Conservation (phyloP, 2,113 vertebrate species). For the Triplophysa dalaica region DNA sequence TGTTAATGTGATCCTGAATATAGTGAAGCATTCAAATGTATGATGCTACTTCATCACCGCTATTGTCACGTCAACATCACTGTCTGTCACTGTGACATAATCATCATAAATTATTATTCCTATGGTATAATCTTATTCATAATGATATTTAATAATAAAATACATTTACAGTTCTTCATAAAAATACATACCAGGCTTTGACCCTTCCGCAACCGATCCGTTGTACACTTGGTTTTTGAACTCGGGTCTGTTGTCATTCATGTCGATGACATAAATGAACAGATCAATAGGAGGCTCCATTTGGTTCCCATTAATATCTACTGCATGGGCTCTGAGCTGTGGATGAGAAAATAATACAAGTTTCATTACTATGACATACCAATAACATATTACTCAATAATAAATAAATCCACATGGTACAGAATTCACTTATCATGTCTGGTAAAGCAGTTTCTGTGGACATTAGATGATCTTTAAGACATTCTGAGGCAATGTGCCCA, state of each 20-base stretch:
- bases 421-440: constrained; percentile 1
- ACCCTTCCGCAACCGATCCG: constrained; percentile 93
- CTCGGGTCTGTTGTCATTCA: constrained; percentile 98
- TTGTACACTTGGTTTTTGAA: constrained; percentile 96
- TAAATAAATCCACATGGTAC: neutral
- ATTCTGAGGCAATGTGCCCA: constrained; percentile 12
- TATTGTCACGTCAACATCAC: neutral
- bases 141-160: too few relatives aligned
- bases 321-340: constrained; percentile 93
- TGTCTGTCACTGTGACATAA: neutral
- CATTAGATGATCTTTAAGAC: constrained; percentile 18
- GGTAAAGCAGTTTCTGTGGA: neutral
- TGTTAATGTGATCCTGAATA: too few relatives aligned
- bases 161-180: too few relatives aligned
- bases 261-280: constrained; percentile 98
- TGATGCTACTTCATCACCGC: neutral
- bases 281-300: constrained; percentile 98
- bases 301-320: constrained; percentile 98
- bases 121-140: too few relatives aligned
- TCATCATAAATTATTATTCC: neutral
- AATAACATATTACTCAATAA: neutral
- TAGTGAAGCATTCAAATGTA: too few relatives aligned
- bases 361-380: neutral
- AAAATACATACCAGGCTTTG: constrained; percentile 87
- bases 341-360: neutral